A percentile compares a stretch with the other conserved stretches of the same genome.
Conservation (phyloP, 1,140 invertebrate genomes). For the Temnothorax longispinosus region DNA sequence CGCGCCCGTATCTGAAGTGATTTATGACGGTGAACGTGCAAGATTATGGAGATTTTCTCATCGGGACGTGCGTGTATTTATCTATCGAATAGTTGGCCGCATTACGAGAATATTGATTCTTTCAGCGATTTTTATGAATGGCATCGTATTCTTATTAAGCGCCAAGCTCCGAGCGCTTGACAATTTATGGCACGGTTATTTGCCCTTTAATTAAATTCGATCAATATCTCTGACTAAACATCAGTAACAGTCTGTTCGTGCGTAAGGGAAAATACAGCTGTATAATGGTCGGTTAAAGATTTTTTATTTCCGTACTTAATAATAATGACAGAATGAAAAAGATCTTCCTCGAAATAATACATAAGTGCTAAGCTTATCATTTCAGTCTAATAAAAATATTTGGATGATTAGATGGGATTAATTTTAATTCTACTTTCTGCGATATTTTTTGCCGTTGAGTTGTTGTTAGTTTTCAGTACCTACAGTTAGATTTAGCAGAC, state of each 20-base stretch:
- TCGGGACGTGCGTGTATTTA: conserved; percentile 28
- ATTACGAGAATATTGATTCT: conserved; percentile 23
- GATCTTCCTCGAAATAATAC: background rate
- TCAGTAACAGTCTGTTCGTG: background rate
- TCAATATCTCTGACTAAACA: background rate
- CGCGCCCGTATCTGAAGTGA: background rate
- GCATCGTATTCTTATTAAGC: conserved; percentile 11
- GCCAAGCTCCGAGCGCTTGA: background rate
- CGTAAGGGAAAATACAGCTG: background rate
- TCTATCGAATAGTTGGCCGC: conserved; percentile 1
- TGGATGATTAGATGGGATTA: background rate
- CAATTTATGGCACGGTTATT: conserved; percentile 7
- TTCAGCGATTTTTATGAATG: background rate
- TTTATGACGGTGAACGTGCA: conserved; percentile 41
- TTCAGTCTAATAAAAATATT: background rate
- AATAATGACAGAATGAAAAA: conserved; percentile 6
- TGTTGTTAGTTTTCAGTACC: background rate
- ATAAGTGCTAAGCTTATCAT: background rate
- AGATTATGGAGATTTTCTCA: conserved; percentile 41
- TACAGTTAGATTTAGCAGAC: background rate
- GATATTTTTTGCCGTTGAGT: background rate
- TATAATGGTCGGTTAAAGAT: background rate
- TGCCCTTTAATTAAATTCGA: conserved; percentile 9
- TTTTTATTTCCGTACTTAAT: background rate
- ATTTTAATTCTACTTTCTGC: conserved; percentile 1